These are phyloP conservation scores for Heliconius congener DNA, from an alignment of 1,140 invertebrate genomes.

Conservation along the genomic window DNA sequence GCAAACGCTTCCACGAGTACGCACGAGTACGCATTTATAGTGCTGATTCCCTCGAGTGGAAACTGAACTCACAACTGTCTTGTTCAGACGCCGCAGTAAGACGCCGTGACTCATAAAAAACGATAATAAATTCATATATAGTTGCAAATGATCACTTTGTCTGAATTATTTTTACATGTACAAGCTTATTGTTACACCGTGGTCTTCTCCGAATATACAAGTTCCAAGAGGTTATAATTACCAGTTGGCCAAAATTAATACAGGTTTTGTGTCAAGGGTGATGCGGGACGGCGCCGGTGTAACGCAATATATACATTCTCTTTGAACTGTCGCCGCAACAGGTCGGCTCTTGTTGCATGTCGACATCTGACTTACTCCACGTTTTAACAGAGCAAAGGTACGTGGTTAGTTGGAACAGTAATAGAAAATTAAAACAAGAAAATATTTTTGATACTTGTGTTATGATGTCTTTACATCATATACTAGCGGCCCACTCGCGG, in stretches of 20 bases:
- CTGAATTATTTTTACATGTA: too few species aligned
- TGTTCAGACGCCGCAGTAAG: too few species aligned
- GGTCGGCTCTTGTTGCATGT: neutral
- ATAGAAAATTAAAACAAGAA: neutral
- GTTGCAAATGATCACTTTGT: too few species aligned
- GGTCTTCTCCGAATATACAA: neutral
- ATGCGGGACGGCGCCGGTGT: neutral
- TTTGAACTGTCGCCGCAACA: constrained; percentile 2
- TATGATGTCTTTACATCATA: too few species aligned
- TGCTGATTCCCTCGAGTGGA: too few species aligned
- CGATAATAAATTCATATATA: too few species aligned
- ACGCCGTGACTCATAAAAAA: too few species aligned
- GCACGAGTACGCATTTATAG: neutral
- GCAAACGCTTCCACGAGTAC: neutral
- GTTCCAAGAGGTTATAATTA: neutral
- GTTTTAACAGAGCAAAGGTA: neutral
- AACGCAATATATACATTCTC: neutral
- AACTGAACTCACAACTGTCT: too few species aligned
- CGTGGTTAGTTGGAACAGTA: too few species aligned
- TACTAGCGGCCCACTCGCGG: too few species aligned
- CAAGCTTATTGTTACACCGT: too few species aligned
- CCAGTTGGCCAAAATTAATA: neutral
- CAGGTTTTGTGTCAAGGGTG: neutral
- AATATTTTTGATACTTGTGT: neutral
- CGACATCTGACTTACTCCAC: neutral